Conservation (phyloP, 2,113 vertebrate genomes). For the Dasypus novemcinctus region DNA sequence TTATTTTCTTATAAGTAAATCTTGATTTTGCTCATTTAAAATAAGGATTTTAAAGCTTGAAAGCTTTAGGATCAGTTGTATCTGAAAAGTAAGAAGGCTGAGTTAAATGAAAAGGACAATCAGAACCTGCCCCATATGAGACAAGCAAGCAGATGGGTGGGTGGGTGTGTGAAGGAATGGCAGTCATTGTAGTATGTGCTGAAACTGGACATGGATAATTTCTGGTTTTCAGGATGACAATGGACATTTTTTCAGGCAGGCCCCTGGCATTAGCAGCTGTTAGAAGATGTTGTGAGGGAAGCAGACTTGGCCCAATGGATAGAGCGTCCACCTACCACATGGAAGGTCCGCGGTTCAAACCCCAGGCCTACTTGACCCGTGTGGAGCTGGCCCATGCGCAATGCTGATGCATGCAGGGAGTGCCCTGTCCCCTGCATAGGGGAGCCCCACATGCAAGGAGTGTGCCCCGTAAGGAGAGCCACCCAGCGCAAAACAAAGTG, state of each 20-base stretch:
- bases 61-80: background rate
- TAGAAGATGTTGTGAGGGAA: background rate
- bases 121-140: background rate
- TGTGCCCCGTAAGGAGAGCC: too few relatives aligned
- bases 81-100: background rate
- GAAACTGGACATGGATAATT: background rate
- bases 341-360: too few relatives aligned
- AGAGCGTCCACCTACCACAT: too few relatives aligned
- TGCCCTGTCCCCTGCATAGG: too few relatives aligned
- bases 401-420: too few relatives aligned
- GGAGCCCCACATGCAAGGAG: too few relatives aligned
- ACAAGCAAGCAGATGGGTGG: background rate
- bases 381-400: too few relatives aligned
- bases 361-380: too few relatives aligned
- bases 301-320: too few relatives aligned
- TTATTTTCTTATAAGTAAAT: conserved; percentile 1
- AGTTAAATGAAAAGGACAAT: background rate
- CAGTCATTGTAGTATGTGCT: background rate
- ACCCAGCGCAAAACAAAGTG: too few relatives aligned
- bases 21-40: background rate
- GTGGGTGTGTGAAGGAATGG: too few relatives aligned
- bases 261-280: background rate
- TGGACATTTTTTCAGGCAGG: background rate
- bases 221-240: background rate
- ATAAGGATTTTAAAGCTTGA: background rate